Conservation (phyloP, 1,140 invertebrate species). For the Cyclargus thomasi region DNA sequence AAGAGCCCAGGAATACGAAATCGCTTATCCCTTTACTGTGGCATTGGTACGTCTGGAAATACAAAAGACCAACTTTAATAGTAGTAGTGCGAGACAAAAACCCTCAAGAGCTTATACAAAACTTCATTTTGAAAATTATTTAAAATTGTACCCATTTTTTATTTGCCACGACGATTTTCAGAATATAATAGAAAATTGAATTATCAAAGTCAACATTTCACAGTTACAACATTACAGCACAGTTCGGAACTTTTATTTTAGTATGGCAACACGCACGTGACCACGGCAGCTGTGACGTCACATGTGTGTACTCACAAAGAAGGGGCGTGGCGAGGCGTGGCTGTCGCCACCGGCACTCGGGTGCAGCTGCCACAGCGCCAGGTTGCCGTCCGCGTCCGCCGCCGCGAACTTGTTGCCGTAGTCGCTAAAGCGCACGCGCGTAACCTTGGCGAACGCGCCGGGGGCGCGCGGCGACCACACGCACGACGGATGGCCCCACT, state of each 20-base stretch:
- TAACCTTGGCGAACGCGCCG: slow-evolving; percentile 95
- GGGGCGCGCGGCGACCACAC: slow-evolving; percentile 92
- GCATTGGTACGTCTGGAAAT: slow-evolving; percentile 92
- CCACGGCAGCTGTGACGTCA: too few relatives aligned
- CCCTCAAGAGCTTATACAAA: too few relatives aligned
- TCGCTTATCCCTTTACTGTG: slow-evolving; percentile 98
- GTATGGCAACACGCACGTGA: too few relatives aligned
- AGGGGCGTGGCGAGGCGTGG: slow-evolving; percentile 87
- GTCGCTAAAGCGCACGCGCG: slow-evolving; percentile 93
- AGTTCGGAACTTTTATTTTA: too few relatives aligned
- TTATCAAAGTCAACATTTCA: too few relatives aligned
- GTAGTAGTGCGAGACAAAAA: too few relatives aligned
- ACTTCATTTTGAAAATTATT: too few relatives aligned
- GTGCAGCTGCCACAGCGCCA: slow-evolving; percentile 96
- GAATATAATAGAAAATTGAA: too few relatives aligned
- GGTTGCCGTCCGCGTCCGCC: slow-evolving; percentile 92
- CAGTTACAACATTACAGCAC: too few relatives aligned
- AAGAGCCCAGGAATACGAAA: slow-evolving; percentile 98
- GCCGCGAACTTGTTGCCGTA: slow-evolving; percentile 99
- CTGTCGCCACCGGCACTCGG: slow-evolving; percentile 76
- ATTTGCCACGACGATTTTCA: too few relatives aligned
- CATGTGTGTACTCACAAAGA: slow-evolving; percentile 90
- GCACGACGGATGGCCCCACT: slow-evolving; percentile 95
- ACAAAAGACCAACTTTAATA: slow-evolving; percentile 6
- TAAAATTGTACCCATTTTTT: too few relatives aligned